Evolutionary conservation across 2,888 invertebrate species (phyloP).

Genomic region (Ophion ellenae): DNA sequence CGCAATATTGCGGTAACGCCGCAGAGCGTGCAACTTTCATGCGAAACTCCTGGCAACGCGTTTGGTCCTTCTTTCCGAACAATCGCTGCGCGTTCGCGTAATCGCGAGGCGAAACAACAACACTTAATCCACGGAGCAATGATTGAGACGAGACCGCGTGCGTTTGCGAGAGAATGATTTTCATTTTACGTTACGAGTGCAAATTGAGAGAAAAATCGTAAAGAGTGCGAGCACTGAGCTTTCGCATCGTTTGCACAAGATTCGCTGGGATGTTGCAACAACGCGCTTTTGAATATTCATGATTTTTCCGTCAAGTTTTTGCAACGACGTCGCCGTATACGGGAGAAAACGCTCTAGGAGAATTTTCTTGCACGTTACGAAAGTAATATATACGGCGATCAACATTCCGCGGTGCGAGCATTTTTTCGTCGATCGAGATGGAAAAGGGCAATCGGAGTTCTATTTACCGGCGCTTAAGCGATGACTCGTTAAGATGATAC

Average conservation of each 20-base stretch:
- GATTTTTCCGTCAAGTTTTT: constrained; percentile 8
- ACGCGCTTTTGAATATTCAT: constrained; percentile 23
- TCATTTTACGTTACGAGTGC: background rate
- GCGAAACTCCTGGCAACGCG: constrained; percentile 9
- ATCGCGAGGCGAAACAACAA: background rate
- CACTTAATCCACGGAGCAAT: background rate
- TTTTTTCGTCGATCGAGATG: background rate
- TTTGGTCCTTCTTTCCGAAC: constrained; percentile 4
- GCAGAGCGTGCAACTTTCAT: constrained; percentile 19
- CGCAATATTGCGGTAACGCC: constrained; percentile 8
- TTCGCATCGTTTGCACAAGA: background rate
- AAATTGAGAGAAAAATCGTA: constrained; percentile 9
- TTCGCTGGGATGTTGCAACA: background rate
- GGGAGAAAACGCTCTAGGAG: background rate
- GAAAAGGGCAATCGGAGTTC: background rate
- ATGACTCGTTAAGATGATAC: too few relatives aligned
- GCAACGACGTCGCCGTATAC: background rate
- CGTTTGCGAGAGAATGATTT: background rate
- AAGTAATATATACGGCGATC: background rate
- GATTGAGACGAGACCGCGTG: constrained; percentile 16
- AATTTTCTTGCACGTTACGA: background rate
- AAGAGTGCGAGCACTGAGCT: background rate
- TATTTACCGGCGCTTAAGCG: background rate
- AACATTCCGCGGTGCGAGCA: background rate
- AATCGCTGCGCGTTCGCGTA: constrained; percentile 17